phyloP scores from a whole-genome alignment of 2,113 vertebrate species.

The Beaufortia kweichowensis region DNA sequence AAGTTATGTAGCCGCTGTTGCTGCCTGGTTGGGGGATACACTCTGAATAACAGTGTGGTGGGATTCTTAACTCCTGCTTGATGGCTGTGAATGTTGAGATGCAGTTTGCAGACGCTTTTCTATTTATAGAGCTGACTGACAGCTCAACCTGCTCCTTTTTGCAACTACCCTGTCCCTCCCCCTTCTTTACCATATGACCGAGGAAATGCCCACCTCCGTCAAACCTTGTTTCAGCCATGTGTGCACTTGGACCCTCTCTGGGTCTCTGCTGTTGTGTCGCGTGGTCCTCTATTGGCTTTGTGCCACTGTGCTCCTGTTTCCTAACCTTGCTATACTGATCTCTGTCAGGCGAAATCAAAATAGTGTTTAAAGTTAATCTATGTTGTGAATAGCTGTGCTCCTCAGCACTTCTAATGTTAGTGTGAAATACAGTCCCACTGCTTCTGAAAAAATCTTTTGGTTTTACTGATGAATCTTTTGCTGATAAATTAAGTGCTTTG shows the following conservation, averaged over 20 bases:
- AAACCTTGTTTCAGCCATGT: slow-evolving; percentile 25
- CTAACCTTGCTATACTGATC: slow-evolving; percentile 24
- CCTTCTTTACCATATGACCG: slow-evolving; percentile 28
- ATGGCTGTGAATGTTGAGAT: slow-evolving; percentile 63
- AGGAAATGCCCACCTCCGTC: slow-evolving; percentile 21
- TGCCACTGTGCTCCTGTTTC: slow-evolving; percentile 12
- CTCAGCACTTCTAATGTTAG: slow-evolving; percentile 30
- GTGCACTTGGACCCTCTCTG: slow-evolving; percentile 32
- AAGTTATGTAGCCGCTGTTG: slow-evolving; percentile 52
- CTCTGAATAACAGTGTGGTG: slow-evolving; percentile 58
- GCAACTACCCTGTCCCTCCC: slow-evolving; percentile 44
- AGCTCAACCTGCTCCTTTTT: slow-evolving; percentile 68
- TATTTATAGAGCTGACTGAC: slow-evolving; percentile 73
- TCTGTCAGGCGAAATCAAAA: slow-evolving; percentile 32
- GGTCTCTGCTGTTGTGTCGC: slow-evolving; percentile 26
- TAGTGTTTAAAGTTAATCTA: slow-evolving; percentile 28
- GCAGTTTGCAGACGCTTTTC: slow-evolving; percentile 60
- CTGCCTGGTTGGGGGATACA: slow-evolving; percentile 52
- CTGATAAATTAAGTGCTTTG: not conserved
- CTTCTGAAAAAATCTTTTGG: slow-evolving; percentile 10
- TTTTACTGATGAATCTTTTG: not conserved
- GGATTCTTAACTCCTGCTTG: slow-evolving; percentile 59
- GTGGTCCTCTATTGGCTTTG: slow-evolving; percentile 26
- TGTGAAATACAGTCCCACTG: slow-evolving; percentile 15
- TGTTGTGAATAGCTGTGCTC: not conserved